Percentiles rank a stretch among this genome's conserved stretches.
These are phyloP conservation scores for Gymnodraco acuticeps DNA, from an alignment of 2,797 vertebrate species.

Conservation along the genomic window DNA sequence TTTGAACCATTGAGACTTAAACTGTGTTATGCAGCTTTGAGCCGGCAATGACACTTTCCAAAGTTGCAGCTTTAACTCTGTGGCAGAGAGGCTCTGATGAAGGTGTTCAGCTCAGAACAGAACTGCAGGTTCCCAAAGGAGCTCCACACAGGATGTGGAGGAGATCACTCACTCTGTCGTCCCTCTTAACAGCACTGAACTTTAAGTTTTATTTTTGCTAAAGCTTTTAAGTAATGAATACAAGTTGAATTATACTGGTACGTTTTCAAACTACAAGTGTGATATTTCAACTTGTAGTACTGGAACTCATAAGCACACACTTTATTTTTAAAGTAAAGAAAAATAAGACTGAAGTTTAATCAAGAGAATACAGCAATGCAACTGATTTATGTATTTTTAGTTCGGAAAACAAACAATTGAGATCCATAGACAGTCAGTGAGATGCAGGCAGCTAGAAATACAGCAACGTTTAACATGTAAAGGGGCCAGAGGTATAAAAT, in stretches of 20 bases:
- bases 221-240: no score
- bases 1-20: slow-evolving; percentile 74
- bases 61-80: slow-evolving; percentile 19
- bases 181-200: background rate
- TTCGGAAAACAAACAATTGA: background rate
- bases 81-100: background rate
- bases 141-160: background rate
- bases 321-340: background rate
- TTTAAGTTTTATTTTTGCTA: no score
- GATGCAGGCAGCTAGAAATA: background rate
- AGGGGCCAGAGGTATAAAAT: background rate
- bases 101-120: slow-evolving; percentile 23
- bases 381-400: background rate
- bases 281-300: background rate
- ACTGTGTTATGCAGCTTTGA: slow-evolving; percentile 62
- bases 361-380: no score
- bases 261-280: background rate
- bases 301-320: no score
- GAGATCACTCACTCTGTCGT: background rate
- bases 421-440: background rate
- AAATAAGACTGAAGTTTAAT: background rate
- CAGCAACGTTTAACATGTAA: background rate
- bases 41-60: slow-evolving; percentile 46
- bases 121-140: background rate
- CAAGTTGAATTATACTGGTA: no score